Evolutionary conservation across 2,888 invertebrate species (phyloP).

Genomic region (Sminthurides aquaticus): DNA sequence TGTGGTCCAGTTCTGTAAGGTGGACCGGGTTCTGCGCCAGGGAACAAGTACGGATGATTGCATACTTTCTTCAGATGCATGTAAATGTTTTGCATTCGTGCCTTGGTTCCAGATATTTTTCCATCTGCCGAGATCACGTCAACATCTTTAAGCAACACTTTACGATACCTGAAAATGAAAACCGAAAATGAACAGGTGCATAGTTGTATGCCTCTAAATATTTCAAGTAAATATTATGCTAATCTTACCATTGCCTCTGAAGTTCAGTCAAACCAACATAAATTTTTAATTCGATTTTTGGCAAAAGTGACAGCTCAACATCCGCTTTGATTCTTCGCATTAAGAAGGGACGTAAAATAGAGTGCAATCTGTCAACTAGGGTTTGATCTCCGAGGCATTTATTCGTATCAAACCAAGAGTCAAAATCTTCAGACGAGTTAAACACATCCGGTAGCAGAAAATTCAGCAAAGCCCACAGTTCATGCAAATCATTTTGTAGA

Average conservation of each 20-base stretch:
- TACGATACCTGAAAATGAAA: no score
- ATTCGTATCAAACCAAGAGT: conserved; percentile 55
- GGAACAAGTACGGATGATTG: conserved; percentile 61
- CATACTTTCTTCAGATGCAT: conserved; percentile 56
- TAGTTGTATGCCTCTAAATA: no score
- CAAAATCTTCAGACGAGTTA: conserved; percentile 53
- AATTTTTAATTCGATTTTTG: conserved; percentile 60
- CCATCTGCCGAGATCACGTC: conserved; percentile 53
- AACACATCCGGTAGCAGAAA: conserved; percentile 64
- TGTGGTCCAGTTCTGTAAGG: conserved; percentile 30
- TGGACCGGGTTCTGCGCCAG: conserved; percentile 33
- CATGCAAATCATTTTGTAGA: conserved; percentile 61
- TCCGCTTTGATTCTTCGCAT: conserved; percentile 60
- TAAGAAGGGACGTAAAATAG: conserved; percentile 57
- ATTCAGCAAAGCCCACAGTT: conserved; percentile 64
- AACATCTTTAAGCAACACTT: conserved; percentile 55
- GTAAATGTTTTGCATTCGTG: conserved; percentile 53
- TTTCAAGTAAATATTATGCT: no score
- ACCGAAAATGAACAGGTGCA: no score
- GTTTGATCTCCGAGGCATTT: conserved; percentile 29
- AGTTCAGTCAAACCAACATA: conserved; percentile 56
- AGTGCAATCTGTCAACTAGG: conserved; percentile 30
- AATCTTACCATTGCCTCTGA: conserved; percentile 56
- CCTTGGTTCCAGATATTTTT: conserved; percentile 46
- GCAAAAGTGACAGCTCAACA: conserved; percentile 57